phyloP scores from a whole-genome alignment of 2,888 invertebrate genomes.

The Xestia ashworthii region DNA sequence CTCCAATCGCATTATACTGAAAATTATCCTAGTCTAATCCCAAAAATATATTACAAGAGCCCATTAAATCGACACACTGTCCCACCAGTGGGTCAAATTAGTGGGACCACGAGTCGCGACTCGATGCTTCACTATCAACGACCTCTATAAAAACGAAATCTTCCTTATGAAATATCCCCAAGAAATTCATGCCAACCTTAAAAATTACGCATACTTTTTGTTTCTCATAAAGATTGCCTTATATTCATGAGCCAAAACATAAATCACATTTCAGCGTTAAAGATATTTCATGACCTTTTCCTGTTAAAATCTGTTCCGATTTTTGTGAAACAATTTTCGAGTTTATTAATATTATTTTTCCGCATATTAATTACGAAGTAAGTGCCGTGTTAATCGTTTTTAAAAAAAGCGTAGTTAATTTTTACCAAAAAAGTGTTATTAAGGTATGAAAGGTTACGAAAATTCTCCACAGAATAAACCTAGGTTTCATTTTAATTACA shows the following conservation, averaged over 20 bases:
- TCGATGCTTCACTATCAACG: background rate
- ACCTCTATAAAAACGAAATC: background rate
- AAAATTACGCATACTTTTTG: conserved; percentile 43
- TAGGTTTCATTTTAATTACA: conserved; percentile 40
- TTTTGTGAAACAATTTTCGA: background rate
- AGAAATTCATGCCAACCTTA: conserved; percentile 22
- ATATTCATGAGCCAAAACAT: conserved; percentile 46
- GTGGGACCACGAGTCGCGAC: too few relatives aligned
- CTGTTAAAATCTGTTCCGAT: conserved; percentile 22
- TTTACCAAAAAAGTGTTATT: background rate
- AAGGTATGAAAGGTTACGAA: background rate
- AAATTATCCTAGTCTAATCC: background rate
- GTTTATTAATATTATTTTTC: background rate
- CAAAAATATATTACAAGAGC: too few relatives aligned
- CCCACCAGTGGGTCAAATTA: too few relatives aligned
- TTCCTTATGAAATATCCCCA: conserved; percentile 1
- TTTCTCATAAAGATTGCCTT: conserved; percentile 26
- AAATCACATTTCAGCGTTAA: conserved; percentile 41
- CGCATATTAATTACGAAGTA: background rate
- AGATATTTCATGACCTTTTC: conserved; percentile 20
- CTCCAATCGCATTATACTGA: background rate
- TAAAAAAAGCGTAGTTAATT: background rate
- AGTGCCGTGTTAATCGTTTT: background rate
- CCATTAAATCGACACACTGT: too few relatives aligned
- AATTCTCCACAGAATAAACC: background rate